These are phyloP conservation scores for Taenioides sp. DNA, from an alignment of 2,797 vertebrate genomes.

Conservation along the genomic window DNA sequence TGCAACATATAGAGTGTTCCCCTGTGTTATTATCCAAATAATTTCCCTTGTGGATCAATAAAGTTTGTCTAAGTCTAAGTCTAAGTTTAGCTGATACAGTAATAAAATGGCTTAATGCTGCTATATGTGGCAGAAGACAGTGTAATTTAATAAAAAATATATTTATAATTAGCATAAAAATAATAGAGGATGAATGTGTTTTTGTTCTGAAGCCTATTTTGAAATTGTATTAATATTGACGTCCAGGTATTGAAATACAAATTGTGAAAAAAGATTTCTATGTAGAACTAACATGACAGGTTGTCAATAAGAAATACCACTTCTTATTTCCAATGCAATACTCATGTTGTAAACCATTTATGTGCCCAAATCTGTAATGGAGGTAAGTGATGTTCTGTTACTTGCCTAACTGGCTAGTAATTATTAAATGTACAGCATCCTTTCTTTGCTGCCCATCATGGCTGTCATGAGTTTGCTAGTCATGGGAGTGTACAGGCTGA, in stretches of 20 bases:
- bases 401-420: neutral
- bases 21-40: too few species aligned
- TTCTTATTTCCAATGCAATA: neutral
- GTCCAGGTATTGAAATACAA: too few species aligned
- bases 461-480: conserved; percentile 63
- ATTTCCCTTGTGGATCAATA: too few species aligned
- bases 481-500: conserved; percentile 66
- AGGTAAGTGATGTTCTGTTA: neutral
- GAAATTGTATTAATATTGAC: too few species aligned
- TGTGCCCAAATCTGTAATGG: neutral
- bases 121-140: too few species aligned
- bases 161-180: too few species aligned
- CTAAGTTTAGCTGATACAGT: neutral
- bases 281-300: too few species aligned
- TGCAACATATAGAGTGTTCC: too few species aligned
- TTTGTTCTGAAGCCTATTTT: neutral
- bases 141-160: too few species aligned
- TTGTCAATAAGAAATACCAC: too few species aligned
- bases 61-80: too few species aligned
- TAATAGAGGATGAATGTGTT: neutral
- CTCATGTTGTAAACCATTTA: neutral
- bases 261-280: too few species aligned
- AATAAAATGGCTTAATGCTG: neutral
- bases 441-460: conserved; percentile 17
- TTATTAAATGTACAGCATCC: neutral